Percentiles rank a stretch among this genome's conserved stretches.
These are phyloP conservation scores for Nanorana parkeri DNA, from an alignment of 2,113 vertebrate species.

Conservation along the genomic window DNA sequence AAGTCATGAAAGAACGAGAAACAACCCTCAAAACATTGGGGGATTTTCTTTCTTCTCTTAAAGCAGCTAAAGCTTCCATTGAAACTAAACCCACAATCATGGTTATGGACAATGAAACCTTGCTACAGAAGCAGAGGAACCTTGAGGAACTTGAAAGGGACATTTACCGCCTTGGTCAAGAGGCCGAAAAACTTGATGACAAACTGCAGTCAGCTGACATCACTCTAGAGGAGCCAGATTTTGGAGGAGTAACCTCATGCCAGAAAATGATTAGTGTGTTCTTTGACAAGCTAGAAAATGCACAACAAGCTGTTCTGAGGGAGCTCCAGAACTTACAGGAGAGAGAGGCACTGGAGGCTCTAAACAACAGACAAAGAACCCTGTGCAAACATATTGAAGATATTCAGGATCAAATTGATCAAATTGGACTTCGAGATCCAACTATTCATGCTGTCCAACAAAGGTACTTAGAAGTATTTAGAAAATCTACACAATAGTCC, in stretches of 20 bases:
- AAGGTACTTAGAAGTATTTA: slow-evolving; percentile 75
- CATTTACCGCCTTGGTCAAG: slow-evolving; percentile 73
- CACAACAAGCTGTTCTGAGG: slow-evolving; percentile 32
- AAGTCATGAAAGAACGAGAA: slow-evolving; percentile 75
- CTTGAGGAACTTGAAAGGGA: slow-evolving; percentile 69
- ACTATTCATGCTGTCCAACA: slow-evolving; percentile 87
- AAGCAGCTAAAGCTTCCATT: slow-evolving; percentile 70
- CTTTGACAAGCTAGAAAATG: slow-evolving; percentile 64
- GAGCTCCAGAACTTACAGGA: slow-evolving; percentile 67
- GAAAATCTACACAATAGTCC: too few species aligned
- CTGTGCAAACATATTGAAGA: slow-evolving; percentile 80
- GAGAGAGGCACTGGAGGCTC: slow-evolving; percentile 66
- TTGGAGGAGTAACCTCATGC: slow-evolving; percentile 72
- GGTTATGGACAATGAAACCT: slow-evolving; percentile 56
- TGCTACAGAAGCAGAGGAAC: slow-evolving; percentile 64
- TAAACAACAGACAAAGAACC: slow-evolving; percentile 73
- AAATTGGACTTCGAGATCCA: slow-evolving; percentile 84
- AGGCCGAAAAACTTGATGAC: slow-evolving; percentile 82
- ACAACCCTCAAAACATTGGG: slow-evolving; percentile 79
- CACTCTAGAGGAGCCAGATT: slow-evolving; percentile 69
- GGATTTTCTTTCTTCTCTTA: slow-evolving; percentile 82
- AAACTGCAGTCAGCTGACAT: slow-evolving; percentile 75
- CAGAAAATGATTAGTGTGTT: slow-evolving; percentile 76
- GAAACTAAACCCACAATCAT: slow-evolving; percentile 59
- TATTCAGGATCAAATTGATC: slow-evolving; percentile 72